Conservation (phyloP, 2,113 vertebrate species). For the Boulengeromyrus knoepffleri region DNA sequence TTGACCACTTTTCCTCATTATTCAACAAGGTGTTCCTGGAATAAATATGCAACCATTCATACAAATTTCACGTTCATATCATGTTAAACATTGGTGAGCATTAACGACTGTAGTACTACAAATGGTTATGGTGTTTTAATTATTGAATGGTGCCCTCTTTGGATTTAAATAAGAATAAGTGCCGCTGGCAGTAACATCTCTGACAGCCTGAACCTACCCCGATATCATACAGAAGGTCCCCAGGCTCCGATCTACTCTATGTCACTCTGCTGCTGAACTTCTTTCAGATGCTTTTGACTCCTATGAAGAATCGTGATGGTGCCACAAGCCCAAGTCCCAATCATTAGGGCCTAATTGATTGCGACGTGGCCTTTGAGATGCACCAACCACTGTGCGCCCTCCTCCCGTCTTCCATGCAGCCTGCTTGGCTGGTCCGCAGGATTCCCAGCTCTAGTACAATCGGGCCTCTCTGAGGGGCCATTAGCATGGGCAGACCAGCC, state of each 20-base stretch:
- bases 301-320: constrained; percentile 53
- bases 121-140: background rate
- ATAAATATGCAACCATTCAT: background rate
- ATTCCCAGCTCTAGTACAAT: constrained; percentile 51
- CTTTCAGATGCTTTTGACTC: constrained; percentile 64
- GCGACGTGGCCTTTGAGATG: constrained; percentile 64
- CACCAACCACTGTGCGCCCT: constrained; percentile 19
- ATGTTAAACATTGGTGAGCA: background rate
- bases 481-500: constrained; percentile 55
- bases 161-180: background rate
- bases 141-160: background rate
- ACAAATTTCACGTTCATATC: background rate
- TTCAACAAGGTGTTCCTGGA: background rate
- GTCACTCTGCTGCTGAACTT: constrained; percentile 40
- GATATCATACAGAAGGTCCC: constrained; percentile 29
- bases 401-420: constrained; percentile 50
- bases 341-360: constrained; percentile 71
- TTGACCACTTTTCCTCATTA: background rate
- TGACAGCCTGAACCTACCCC: background rate
- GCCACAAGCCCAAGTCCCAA: constrained; percentile 61
- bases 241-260: constrained; percentile 38
- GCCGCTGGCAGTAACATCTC: constrained; percentile 18
- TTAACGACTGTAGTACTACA: background rate
- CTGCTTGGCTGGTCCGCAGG: constrained; percentile 55
- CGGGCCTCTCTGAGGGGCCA: constrained; percentile 49